phyloP scores from a whole-genome alignment of 1,140 invertebrate species.

The Trypoxylus dichotomus region DNA sequence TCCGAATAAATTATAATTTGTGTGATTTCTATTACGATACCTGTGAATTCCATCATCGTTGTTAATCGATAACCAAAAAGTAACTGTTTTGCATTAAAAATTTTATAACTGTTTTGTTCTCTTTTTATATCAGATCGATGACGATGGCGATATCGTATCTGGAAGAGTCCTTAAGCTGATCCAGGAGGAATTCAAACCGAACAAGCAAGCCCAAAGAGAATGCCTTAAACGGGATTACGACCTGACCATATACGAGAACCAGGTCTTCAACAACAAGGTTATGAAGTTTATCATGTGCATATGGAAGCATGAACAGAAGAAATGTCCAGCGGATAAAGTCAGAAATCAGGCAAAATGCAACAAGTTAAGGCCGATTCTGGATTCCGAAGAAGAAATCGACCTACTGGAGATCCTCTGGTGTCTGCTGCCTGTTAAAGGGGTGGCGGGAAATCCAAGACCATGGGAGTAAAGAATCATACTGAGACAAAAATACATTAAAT shows the following conservation, averaged over 20 bases:
- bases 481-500: too few relatives aligned
- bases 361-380: not conserved
- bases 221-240: not conserved
- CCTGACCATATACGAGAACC: not conserved
- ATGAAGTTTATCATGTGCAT: not conserved
- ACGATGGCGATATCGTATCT: not conserved
- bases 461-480: not conserved
- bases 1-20: too few relatives aligned
- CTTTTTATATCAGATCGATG: not conserved
- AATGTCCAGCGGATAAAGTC: not conserved
- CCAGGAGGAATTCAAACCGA: not conserved
- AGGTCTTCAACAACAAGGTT: not conserved
- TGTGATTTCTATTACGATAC: too few relatives aligned
- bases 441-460: not conserved
- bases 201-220: not conserved
- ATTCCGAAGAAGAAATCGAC: not conserved
- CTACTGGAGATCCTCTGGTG: not conserved
- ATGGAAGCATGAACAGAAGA: not conserved
- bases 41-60: too few relatives aligned
- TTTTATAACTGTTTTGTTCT: not conserved
- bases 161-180: not conserved
- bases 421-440: not conserved
- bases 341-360: not conserved
- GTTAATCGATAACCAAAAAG: too few relatives aligned
- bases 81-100: too few relatives aligned